Evolutionary conservation across 2,888 invertebrate species (phyloP).

Genomic region (Polydrusus tereticollis): DNA sequence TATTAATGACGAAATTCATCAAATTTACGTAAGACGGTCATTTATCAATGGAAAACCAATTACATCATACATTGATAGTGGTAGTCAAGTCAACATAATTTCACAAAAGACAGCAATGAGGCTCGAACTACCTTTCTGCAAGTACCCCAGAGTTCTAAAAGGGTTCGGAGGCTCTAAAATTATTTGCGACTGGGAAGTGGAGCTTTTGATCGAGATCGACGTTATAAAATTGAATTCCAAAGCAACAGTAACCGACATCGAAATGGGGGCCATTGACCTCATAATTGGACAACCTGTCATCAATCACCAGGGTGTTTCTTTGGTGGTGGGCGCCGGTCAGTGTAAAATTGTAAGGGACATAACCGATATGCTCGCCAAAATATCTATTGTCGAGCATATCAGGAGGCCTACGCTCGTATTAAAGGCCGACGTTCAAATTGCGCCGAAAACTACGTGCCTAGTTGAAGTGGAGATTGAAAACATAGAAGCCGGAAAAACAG

Average conservation of each 20-base stretch:
- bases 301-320: conserved; percentile 15
- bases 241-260: conserved; percentile 11
- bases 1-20: background rate
- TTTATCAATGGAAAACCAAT: background rate
- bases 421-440: too few relatives aligned
- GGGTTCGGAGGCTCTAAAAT: conserved; percentile 15
- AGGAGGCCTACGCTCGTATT: too few relatives aligned
- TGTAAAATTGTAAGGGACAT: too few relatives aligned
- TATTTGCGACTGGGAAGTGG: background rate
- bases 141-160: conserved; percentile 19
- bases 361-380: too few relatives aligned
- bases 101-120: background rate
- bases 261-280: conserved; percentile 22
- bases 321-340: too few relatives aligned
- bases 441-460: too few relatives aligned
- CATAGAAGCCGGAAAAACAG: too few relatives aligned
- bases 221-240: conserved; percentile 1
- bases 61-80: background rate
- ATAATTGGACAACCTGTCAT: conserved; percentile 32
- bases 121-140: background rate
- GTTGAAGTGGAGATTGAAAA: too few relatives aligned
- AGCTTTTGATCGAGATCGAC: conserved; percentile 3
- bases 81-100: conserved; percentile 10
- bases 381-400: too few relatives aligned
- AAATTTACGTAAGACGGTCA: background rate